Percentiles rank a stretch among this genome's conserved stretches.
Evolutionary conservation across 2,888 invertebrate species (phyloP).

Genomic region (Plebejus argus): DNA sequence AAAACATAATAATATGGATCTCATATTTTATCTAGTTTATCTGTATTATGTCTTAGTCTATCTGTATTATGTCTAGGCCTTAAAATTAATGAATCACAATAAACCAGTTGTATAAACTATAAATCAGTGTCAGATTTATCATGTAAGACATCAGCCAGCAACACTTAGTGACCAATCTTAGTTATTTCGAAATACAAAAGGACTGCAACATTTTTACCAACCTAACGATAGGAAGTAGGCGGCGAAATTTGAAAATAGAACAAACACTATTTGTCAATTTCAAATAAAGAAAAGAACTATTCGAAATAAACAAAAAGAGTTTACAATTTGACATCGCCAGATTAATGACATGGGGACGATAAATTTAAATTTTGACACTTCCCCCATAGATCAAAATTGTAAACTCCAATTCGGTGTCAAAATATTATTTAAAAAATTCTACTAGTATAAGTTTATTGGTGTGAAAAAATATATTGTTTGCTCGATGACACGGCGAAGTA

Average conservation of each 20-base stretch:
- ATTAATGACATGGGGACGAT: constrained; percentile 3
- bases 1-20: no score
- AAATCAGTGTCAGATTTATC: constrained; percentile 12
- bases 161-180: background rate
- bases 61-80: background rate
- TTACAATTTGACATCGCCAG: constrained; percentile 1
- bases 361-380: constrained; percentile 3
- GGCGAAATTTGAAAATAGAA: constrained; percentile 9
- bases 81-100: constrained; percentile 1
- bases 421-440: background rate
- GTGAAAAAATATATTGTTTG: background rate
- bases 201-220: constrained; percentile 3
- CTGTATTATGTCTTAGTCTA: no score
- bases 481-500: background rate
- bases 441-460: background rate
- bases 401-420: background rate
- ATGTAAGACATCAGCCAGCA: background rate
- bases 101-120: constrained; percentile 13
- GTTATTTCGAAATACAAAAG: constrained; percentile 11
- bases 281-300: constrained; percentile 17
- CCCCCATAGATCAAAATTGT: constrained; percentile 8
- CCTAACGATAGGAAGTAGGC: constrained; percentile 11
- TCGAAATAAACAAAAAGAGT: background rate
- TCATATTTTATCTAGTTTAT: no score
- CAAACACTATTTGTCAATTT: constrained; percentile 19